Conservation (phyloP, 1,140 invertebrate species). For the Stenopsyche tienmushanensis region DNA sequence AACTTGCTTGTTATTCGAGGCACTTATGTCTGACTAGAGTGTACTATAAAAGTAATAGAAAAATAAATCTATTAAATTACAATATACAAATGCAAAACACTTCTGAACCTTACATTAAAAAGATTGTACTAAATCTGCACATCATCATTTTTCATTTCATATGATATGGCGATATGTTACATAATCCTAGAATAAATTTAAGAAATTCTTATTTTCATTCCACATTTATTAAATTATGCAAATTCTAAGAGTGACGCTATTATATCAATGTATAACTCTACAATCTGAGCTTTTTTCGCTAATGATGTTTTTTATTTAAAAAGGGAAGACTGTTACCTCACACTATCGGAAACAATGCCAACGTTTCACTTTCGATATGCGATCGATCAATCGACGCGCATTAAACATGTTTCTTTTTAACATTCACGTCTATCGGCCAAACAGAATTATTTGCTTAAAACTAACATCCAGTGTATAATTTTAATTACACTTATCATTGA, state of each 20-base stretch:
- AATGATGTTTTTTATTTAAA: background rate
- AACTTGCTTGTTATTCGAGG: too few relatives aligned
- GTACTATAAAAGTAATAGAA: too few relatives aligned
- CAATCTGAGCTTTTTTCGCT: background rate
- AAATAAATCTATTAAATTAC: too few relatives aligned
- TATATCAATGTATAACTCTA: background rate
- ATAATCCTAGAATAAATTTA: background rate
- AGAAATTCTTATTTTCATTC: background rate
- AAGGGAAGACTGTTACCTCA: conserved; percentile 18
- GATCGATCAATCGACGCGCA: background rate
- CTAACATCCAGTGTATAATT: conserved; percentile 42
- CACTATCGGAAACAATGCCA: background rate
- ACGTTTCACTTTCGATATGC: too few relatives aligned
- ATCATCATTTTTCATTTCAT: too few relatives aligned
- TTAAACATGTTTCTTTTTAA: background rate
- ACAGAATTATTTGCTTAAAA: conserved; percentile 31
- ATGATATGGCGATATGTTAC: conserved; percentile 1
- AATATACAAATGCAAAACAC: too few relatives aligned
- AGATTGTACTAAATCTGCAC: too few relatives aligned
- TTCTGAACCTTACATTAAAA: conserved; percentile 8
- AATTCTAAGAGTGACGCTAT: background rate
- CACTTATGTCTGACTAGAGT: too few relatives aligned
- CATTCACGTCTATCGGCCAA: conserved; percentile 27
- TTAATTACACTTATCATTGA: conserved; percentile 37
- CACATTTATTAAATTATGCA: background rate